Percentiles rank a stretch among this genome's conserved stretches.
phyloP scores from a whole-genome alignment of 2,797 vertebrate genomes.

The Acrossocheilus wenchowensis region DNA sequence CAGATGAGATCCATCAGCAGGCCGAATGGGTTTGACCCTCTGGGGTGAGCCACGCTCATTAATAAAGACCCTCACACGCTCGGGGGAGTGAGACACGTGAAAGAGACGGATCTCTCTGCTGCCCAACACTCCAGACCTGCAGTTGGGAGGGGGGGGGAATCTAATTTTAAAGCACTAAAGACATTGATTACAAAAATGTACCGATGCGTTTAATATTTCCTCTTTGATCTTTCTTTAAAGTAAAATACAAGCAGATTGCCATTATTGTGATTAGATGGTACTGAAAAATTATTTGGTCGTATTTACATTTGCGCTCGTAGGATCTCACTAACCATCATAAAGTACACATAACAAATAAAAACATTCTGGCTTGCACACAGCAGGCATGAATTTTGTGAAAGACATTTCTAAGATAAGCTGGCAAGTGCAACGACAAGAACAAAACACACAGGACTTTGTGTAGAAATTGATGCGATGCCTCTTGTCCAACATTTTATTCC shows the following conservation, averaged over 20 bases:
- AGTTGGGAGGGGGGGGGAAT: background rate
- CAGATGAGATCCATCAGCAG: slow-evolving; percentile 94
- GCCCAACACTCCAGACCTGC: background rate
- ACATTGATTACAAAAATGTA: background rate
- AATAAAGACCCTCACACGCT: slow-evolving; percentile 79
- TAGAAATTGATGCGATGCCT: slow-evolving; percentile 12
- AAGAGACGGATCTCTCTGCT: slow-evolving; percentile 41
- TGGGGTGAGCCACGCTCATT: slow-evolving; percentile 93
- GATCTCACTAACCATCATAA: background rate
- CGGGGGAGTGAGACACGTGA: slow-evolving; percentile 47
- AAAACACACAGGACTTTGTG: slow-evolving; percentile 11
- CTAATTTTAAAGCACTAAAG: background rate
- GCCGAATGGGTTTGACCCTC: slow-evolving; percentile 97
- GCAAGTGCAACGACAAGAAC: background rate
- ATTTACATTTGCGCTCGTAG: background rate
- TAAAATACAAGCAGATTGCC: background rate
- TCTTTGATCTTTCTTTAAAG: background rate
- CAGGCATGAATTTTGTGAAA: background rate
- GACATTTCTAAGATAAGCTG: slow-evolving; percentile 36
- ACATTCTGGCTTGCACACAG: background rate
- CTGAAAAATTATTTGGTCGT: background rate
- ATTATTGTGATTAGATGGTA: background rate
- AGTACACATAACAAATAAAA: background rate
- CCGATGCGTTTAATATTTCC: background rate
- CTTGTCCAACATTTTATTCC: background rate